phyloP scores from a whole-genome alignment of 2,113 vertebrate species.

The Carassius carassius region DNA sequence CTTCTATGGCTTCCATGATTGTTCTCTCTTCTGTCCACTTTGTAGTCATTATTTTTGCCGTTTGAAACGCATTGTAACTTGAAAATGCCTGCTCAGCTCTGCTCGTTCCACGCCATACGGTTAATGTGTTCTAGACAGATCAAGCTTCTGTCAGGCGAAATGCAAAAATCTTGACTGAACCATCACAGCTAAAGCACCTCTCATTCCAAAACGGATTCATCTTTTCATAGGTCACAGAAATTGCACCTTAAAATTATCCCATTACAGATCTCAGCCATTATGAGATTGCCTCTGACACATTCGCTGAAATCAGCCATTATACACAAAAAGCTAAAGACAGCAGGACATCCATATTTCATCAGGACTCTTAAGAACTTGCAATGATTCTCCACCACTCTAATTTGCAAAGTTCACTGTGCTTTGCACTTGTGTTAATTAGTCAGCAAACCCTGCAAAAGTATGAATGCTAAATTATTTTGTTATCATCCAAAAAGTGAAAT shows the following conservation, averaged over 20 bases:
- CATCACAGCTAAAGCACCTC: conserved; percentile 3
- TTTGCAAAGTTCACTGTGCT: neutral
- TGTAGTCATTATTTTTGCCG: neutral
- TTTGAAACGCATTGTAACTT: neutral
- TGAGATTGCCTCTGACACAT: conserved; percentile 17
- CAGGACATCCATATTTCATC: neutral
- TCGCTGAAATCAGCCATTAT: neutral
- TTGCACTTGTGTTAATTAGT: conserved; percentile 55
- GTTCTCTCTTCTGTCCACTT: neutral
- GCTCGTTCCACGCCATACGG: neutral
- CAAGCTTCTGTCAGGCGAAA: neutral
- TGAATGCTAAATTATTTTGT: conserved; percentile 60
- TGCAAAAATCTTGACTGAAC: neutral
- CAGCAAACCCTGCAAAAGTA: conserved; percentile 31
- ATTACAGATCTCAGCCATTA: conserved; percentile 19
- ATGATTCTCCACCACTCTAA: neutral
- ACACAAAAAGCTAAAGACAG: neutral
- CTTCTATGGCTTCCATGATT: neutral
- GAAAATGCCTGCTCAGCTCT: conserved; percentile 11
- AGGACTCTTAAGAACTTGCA: neutral
- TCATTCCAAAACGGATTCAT: conserved; percentile 1
- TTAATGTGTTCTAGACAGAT: conserved; percentile 2
- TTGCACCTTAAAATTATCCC: conserved; percentile 23
- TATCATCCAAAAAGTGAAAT: conserved; percentile 51
- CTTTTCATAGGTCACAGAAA: conserved; percentile 19